Evolutionary conservation across 2,888 invertebrate genomes (phyloP).

Genomic region (Aspidiotus destructor): DNA sequence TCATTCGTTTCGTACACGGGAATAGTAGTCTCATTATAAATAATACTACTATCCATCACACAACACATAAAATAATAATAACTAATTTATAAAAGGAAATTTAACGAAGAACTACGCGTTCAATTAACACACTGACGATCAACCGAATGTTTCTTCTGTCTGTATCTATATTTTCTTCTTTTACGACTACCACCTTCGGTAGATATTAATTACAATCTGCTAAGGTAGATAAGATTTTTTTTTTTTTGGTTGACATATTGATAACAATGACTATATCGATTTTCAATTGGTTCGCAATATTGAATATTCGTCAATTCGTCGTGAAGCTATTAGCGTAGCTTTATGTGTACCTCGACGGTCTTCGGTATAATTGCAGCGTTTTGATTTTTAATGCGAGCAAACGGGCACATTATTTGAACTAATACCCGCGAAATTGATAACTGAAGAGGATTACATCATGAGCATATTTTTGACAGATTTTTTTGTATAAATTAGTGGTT

Average conservation of each 20-base stretch:
- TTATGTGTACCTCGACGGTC: too few species aligned
- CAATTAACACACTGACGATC: not conserved
- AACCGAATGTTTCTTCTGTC: not conserved
- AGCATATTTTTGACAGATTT: too few species aligned
- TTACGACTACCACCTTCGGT: constrained; percentile 6
- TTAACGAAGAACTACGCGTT: too few species aligned
- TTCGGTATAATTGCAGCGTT: too few species aligned
- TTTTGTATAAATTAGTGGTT: too few species aligned
- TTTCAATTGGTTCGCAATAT: constrained; percentile 18
- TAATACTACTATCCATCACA: constrained; percentile 17
- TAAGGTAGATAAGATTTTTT: constrained; percentile 24
- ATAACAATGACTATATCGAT: constrained; percentile 21
- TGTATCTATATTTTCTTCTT: not conserved
- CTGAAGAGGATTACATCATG: too few species aligned
- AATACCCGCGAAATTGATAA: too few species aligned
- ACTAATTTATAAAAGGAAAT: not conserved
- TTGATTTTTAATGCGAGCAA: too few species aligned
- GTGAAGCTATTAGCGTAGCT: too few species aligned
- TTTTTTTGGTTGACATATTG: constrained; percentile 28
- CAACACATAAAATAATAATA: not conserved
- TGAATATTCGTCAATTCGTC: too few species aligned
- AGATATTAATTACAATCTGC: constrained; percentile 20
- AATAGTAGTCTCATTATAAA: constrained; percentile 9
- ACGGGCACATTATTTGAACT: too few species aligned
- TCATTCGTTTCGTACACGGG: constrained; percentile 8